These are phyloP conservation scores for Troilus luridus DNA, from an alignment of 2,888 invertebrate genomes.

Conservation along the genomic window DNA sequence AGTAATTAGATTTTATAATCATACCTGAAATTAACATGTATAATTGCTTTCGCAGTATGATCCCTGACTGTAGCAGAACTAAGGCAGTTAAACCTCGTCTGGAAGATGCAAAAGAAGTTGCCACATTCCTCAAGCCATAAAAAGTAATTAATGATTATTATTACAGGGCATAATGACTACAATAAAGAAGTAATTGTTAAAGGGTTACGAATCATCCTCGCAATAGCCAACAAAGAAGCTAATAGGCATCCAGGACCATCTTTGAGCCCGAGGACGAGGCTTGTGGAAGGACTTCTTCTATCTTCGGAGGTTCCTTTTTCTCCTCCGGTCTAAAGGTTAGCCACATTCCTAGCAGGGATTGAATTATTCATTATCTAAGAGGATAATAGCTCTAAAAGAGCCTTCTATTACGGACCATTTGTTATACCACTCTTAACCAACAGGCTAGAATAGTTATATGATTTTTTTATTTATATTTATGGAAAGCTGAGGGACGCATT, in stretches of 20 bases:
- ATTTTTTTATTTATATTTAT: conserved; percentile 19
- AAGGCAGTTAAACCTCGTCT: neutral
- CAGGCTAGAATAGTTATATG: conserved; percentile 9
- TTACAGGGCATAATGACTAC: neutral
- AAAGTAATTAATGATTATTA: conserved; percentile 3
- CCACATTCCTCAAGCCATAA: conserved; percentile 19
- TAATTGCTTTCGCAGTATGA: neutral
- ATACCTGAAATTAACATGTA: neutral
- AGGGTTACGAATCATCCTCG: neutral
- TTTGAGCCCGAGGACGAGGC: neutral
- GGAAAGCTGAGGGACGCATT: neutral
- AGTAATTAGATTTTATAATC: conserved; percentile 8
- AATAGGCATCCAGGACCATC: neutral
- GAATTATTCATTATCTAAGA: conserved; percentile 25
- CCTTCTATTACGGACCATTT: conserved; percentile 22
- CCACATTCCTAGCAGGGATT: neutral
- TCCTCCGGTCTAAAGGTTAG: neutral
- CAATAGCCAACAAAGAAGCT: neutral
- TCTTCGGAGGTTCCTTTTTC: neutral
- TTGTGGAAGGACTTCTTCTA: neutral
- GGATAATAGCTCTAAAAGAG: conserved; percentile 14
- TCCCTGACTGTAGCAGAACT: neutral
- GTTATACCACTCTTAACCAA: neutral
- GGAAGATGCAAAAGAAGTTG: neutral
- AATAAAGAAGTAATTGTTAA: conserved; percentile 8